Percentiles rank a stretch among this genome's conserved stretches.
phyloP scores from a whole-genome alignment of 2,888 invertebrate species.

The Drosophila demipolita region DNA sequence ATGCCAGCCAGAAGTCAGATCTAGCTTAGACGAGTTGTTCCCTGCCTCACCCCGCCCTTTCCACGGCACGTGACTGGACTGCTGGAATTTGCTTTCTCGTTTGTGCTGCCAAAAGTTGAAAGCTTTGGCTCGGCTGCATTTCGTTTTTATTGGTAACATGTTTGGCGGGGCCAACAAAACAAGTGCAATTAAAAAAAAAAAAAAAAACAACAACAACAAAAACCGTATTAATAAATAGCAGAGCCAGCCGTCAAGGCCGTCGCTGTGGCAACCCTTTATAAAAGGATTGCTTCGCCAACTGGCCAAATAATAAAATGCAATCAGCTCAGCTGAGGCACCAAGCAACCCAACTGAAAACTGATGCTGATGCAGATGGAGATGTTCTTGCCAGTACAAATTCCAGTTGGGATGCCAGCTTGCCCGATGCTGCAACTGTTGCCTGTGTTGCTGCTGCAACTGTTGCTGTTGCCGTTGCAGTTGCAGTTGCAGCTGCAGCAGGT shows the following conservation, averaged over 20 bases:
- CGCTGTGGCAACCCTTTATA: constrained; percentile 15
- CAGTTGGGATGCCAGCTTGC: constrained; percentile 18
- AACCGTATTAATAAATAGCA: constrained; percentile 13
- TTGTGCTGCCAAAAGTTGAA: constrained; percentile 19
- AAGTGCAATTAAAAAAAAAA: constrained; percentile 43
- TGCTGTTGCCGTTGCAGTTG: constrained; percentile 10
- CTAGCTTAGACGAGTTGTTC: constrained; percentile 31
- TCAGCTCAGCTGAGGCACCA: neutral
- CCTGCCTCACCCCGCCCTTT: constrained; percentile 1
- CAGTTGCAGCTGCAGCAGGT: constrained; percentile 47
- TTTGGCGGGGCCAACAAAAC: constrained; percentile 52
- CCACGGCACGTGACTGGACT: constrained; percentile 20
- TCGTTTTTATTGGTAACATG: constrained; percentile 79
- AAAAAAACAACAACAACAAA: constrained; percentile 25
- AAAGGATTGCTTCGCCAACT: neutral
- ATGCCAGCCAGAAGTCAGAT: constrained; percentile 38
- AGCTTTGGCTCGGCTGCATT: constrained; percentile 51
- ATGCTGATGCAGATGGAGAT: neutral
- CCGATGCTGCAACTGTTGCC: constrained; percentile 9
- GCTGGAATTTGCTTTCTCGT: constrained; percentile 76
- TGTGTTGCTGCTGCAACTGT: constrained; percentile 11
- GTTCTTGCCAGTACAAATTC: constrained; percentile 11
- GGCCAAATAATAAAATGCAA: neutral
- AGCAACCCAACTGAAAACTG: neutral
- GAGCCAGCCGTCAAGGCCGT: constrained; percentile 41